Percentiles rank a stretch among this genome's conserved stretches.
phyloP scores from a whole-genome alignment of 1,140 invertebrate species.

The Stenopsyche tienmushanensis region DNA sequence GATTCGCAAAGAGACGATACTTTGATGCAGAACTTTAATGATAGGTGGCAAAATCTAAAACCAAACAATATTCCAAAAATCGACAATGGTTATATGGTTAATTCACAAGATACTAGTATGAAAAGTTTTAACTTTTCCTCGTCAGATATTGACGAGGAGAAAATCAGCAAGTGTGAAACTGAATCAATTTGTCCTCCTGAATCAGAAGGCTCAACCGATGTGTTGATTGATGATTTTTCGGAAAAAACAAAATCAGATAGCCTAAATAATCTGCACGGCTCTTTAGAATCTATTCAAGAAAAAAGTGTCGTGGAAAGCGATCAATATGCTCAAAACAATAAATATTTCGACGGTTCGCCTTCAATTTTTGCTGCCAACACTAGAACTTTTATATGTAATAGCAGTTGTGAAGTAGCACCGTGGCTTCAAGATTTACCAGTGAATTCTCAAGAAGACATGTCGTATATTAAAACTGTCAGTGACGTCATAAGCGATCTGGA shows the following conservation, averaged over 20 bases:
- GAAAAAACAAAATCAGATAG: slow-evolving; percentile 54
- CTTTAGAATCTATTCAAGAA: slow-evolving; percentile 58
- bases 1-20: slow-evolving; percentile 40
- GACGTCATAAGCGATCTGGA: slow-evolving; percentile 67
- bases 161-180: slow-evolving; percentile 45
- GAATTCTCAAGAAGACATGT: slow-evolving; percentile 56
- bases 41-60: slow-evolving; percentile 65
- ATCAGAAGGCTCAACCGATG: slow-evolving; percentile 45
- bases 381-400: slow-evolving; percentile 13
- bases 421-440: slow-evolving; percentile 61
- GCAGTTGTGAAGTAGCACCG: slow-evolving; percentile 54
- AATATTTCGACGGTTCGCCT: not conserved
- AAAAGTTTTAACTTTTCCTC: slow-evolving; percentile 45
- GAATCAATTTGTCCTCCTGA: slow-evolving; percentile 7
- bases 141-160: slow-evolving; percentile 40
- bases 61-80: slow-evolving; percentile 62
- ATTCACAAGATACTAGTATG: slow-evolving; percentile 44
- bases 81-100: slow-evolving; percentile 49
- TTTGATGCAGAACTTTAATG: slow-evolving; percentile 64
- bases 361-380: not conserved
- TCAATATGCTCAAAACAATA: not conserved
- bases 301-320: slow-evolving; percentile 45
- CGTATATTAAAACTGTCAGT: slow-evolving; percentile 61
- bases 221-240: slow-evolving; percentile 44
- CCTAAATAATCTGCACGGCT: slow-evolving; percentile 62